These are phyloP conservation scores for Meloe dianella DNA, from an alignment of 2,888 invertebrate genomes.

Conservation along the genomic window DNA sequence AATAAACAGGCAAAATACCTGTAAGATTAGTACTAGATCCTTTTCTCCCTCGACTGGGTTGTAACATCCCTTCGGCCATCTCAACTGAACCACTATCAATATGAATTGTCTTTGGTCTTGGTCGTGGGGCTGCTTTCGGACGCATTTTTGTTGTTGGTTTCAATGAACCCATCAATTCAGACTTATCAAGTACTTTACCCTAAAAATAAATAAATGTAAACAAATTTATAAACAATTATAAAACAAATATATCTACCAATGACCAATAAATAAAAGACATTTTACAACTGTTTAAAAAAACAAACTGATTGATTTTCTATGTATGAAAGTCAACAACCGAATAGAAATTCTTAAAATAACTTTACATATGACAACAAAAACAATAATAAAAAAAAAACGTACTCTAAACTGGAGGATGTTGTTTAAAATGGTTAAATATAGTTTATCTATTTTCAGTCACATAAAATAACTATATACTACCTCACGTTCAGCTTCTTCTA, in stretches of 20 bases:
- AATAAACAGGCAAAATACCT: slow-evolving; percentile 62
- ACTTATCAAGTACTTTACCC: slow-evolving; percentile 82
- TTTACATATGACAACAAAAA: background rate
- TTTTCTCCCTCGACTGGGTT: slow-evolving; percentile 76
- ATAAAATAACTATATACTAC: slow-evolving; percentile 56
- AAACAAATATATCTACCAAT: slow-evolving; percentile 42
- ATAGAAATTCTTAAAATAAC: slow-evolving; percentile 14
- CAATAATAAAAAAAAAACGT: background rate
- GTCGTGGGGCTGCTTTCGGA: slow-evolving; percentile 69
- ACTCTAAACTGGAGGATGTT: background rate
- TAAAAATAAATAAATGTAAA: slow-evolving; percentile 51
- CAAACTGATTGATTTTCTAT: slow-evolving; percentile 8
- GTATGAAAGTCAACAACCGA: background rate
- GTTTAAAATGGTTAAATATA: slow-evolving; percentile 12
- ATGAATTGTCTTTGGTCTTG: slow-evolving; percentile 89
- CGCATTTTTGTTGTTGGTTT: slow-evolving; percentile 70
- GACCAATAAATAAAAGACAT: slow-evolving; percentile 59
- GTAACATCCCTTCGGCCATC: slow-evolving; percentile 77
- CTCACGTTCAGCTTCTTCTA: slow-evolving; percentile 89
- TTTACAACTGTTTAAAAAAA: slow-evolving; percentile 13
- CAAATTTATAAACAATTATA: slow-evolving; percentile 9
- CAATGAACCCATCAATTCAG: slow-evolving; percentile 66
- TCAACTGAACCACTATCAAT: slow-evolving; percentile 82
- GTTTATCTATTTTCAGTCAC: slow-evolving; percentile 22
- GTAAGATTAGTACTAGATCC: slow-evolving; percentile 83